phyloP scores from a whole-genome alignment of 2,113 vertebrate species.

The Odontesthes bonariensis region DNA sequence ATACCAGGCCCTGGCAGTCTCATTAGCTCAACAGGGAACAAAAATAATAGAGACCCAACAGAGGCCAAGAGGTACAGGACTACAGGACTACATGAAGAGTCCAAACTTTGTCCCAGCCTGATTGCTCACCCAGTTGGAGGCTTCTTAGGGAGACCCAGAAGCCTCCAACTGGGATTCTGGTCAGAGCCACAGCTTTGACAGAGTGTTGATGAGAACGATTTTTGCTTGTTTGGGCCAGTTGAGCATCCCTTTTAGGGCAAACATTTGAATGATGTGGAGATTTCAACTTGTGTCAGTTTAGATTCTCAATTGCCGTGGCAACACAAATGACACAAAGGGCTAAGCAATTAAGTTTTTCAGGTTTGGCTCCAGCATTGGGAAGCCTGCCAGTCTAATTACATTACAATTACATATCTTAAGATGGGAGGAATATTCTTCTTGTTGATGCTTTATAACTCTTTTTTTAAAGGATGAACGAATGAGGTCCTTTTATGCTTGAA shows the following conservation, averaged over 20 bases:
- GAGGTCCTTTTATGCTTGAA: constrained; percentile 25
- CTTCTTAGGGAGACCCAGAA: constrained; percentile 44
- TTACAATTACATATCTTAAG: constrained; percentile 53
- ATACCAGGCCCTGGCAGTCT: constrained; percentile 13
- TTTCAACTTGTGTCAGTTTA: background rate
- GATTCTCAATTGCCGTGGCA: constrained; percentile 47
- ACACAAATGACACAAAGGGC: constrained; percentile 39
- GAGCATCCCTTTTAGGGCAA: constrained; percentile 23
- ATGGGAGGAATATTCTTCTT: constrained; percentile 38
- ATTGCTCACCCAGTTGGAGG: constrained; percentile 40
- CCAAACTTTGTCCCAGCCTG: constrained; percentile 53
- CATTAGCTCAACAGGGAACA: constrained; percentile 18
- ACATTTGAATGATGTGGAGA: background rate
- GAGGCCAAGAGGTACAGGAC: constrained; percentile 33
- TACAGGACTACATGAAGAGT: constrained; percentile 17
- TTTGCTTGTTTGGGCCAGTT: constrained; percentile 54
- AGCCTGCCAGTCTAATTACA: constrained; percentile 46
- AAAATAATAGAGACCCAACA: constrained; percentile 28
- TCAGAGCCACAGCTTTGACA: constrained; percentile 23
- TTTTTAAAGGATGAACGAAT: constrained; percentile 18
- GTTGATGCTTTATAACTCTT: constrained; percentile 25
- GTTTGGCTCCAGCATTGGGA: constrained; percentile 28
- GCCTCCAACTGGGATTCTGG: constrained; percentile 29
- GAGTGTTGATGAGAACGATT: constrained; percentile 60
- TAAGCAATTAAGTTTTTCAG: constrained; percentile 68